Conservation (phyloP, 1,140 invertebrate species). For the Eulimnadia texana region DNA sequence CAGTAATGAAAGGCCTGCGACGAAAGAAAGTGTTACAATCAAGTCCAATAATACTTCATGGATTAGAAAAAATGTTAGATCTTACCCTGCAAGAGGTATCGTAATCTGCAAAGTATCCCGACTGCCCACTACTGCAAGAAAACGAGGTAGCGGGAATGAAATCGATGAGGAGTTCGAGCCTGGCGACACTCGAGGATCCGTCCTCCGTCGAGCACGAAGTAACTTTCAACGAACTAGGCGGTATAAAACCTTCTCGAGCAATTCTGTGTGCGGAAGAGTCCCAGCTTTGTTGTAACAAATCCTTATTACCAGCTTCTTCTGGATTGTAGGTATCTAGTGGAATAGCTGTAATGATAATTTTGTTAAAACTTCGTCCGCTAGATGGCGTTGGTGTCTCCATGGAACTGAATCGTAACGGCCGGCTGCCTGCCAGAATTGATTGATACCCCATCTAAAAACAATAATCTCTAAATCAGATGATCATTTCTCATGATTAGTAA, state of each 20-base stretch:
- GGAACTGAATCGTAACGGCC: too few relatives aligned
- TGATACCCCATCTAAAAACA: too few relatives aligned
- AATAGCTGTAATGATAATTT: neutral
- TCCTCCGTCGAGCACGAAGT: neutral
- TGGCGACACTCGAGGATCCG: neutral
- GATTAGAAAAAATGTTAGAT: neutral
- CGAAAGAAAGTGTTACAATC: neutral
- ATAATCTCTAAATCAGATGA: too few relatives aligned
- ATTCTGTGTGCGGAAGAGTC: neutral
- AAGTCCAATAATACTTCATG: too few relatives aligned
- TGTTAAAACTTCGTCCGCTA: too few relatives aligned
- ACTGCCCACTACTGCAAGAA: neutral
- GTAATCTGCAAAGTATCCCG: slow-evolving; percentile 3
- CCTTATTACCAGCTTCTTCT: neutral
- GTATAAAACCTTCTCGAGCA: neutral
- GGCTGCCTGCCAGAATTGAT: too few relatives aligned
- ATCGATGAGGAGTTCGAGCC: neutral
- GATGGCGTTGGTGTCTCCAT: too few relatives aligned
- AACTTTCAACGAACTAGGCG: neutral
- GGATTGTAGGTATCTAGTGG: neutral
- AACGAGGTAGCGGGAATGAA: slow-evolving; percentile 3
- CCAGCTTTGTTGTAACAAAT: neutral
- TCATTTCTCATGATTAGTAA: too few relatives aligned
- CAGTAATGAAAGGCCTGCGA: slow-evolving; percentile 10
- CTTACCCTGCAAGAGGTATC: neutral